Evolutionary conservation across 2,797 vertebrate genomes (phyloP).

Genomic region (Mormyrus proboscirostris): DNA sequence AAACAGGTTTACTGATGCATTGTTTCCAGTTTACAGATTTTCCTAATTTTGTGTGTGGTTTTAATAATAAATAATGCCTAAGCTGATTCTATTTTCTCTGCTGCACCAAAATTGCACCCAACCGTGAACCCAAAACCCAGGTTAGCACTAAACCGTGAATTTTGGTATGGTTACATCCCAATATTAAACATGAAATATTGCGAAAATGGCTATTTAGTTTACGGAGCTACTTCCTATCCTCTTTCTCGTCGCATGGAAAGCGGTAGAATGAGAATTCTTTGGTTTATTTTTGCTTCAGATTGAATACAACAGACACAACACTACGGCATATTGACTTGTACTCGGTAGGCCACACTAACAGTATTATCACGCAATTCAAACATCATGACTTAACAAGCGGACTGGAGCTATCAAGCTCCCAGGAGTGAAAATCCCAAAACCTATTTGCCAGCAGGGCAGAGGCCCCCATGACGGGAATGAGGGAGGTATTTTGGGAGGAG

Average conservation of each 20-base stretch:
- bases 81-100: background rate
- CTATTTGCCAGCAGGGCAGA: background rate
- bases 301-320: background rate
- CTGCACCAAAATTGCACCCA: background rate
- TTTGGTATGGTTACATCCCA: background rate
- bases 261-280: background rate
- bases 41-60: background rate
- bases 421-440: background rate
- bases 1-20: background rate
- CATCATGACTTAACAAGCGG: background rate
- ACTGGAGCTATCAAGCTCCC: background rate
- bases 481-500: background rate
- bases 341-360: background rate
- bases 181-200: background rate
- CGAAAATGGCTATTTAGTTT: background rate
- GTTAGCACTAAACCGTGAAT: background rate
- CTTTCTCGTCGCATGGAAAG: background rate
- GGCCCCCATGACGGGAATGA: background rate
- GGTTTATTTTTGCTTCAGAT: background rate
- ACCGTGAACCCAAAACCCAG: background rate
- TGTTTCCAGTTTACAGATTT: background rate
- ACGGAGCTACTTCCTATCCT: background rate
- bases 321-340: background rate
- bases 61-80: background rate
- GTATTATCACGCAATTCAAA: background rate